Base-by-base conservation (phyloP, 2,113 vertebrate genomes). In the Catagonus wagneri region DNA sequence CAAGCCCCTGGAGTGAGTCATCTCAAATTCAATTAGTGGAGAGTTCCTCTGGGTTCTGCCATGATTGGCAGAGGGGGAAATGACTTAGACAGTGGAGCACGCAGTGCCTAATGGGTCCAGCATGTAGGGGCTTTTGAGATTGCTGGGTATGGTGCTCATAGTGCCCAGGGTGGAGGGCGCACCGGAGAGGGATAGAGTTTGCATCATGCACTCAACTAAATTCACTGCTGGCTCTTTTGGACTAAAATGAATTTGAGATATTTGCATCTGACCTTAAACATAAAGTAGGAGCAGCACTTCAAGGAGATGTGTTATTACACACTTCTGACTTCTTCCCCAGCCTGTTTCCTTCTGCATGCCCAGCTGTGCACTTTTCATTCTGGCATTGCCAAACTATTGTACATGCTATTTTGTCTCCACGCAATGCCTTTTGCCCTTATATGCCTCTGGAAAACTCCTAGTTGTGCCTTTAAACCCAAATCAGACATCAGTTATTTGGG, bases 71-170 rank as follows among this genome's bases (percentile, higher is more conserved):
- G 52, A 96, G 80, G 12, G 36, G 74, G 85, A 91, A 88, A 75
- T 97, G 95, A 96, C 91, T 97, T 95, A 97, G 93, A 36, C 60
- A 54, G 68, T 19, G 10, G 81, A 86, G 89, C 65, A 89, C 72
- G 76, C 76, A 44, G 39, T 34, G 93, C 74, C 89, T 97, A 89
- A 97, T 95, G 74, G 90, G 85, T 96, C 96, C 96, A 93, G 95
- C 74, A 84, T 94, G 97, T 93, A 85, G 50, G 65, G 83, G 83
- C 86, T 96, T 92, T 92, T 50, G 96, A 94, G 76, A 86, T 76
- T 61, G 61, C 78, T 87, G 76, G 83, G 63, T 44, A 89, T 58
- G 69, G 81, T 71, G 44, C 83, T 93, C 85, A 32, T 15, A 36
- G 68, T 89, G 83, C 86, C 96, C 91, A 74, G n/a, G 89, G 44